These are phyloP conservation scores for Sporophila hypoxantha DNA, from an alignment of 2,113 vertebrate genomes.

Conservation along the genomic window DNA sequence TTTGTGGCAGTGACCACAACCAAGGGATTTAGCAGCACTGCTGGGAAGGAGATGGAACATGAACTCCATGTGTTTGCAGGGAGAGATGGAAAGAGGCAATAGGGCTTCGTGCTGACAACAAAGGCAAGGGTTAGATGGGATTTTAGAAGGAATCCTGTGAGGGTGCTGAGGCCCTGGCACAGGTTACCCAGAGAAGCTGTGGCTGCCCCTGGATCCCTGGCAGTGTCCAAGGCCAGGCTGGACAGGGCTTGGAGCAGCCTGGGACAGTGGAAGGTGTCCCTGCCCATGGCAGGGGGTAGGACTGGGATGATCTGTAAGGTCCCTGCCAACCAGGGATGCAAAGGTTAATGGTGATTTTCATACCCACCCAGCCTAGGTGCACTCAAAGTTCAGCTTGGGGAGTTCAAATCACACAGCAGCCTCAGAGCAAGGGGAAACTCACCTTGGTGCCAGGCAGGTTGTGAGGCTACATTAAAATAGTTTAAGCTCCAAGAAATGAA, in stretches of 20 bases:
- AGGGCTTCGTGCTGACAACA: background rate
- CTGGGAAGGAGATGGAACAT: background rate
- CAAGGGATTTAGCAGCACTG: background rate
- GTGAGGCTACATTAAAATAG: background rate
- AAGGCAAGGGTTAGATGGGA: background rate
- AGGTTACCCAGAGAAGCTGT: background rate
- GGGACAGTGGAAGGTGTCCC: background rate
- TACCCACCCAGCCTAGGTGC: background rate
- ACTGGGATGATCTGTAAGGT: background rate
- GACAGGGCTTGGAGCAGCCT: background rate
- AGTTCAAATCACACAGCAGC: background rate
- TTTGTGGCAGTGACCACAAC: background rate
- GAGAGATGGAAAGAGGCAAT: background rate
- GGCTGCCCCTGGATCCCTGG: background rate
- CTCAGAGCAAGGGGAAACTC: background rate
- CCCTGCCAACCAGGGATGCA: background rate
- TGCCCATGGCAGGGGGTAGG: no score
- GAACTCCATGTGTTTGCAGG: background rate
- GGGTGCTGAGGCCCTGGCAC: background rate
- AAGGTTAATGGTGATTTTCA: constrained; percentile 3
- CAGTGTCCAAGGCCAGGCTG: background rate
- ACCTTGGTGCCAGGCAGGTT: background rate
- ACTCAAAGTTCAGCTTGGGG: background rate
- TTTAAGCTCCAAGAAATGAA: background rate
- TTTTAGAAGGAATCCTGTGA: background rate